Evolutionary conservation across 2,113 vertebrate genomes (phyloP), one percentile per base, ranked within the genome.

Genomic region (Rafetus swinhoei): DNA sequence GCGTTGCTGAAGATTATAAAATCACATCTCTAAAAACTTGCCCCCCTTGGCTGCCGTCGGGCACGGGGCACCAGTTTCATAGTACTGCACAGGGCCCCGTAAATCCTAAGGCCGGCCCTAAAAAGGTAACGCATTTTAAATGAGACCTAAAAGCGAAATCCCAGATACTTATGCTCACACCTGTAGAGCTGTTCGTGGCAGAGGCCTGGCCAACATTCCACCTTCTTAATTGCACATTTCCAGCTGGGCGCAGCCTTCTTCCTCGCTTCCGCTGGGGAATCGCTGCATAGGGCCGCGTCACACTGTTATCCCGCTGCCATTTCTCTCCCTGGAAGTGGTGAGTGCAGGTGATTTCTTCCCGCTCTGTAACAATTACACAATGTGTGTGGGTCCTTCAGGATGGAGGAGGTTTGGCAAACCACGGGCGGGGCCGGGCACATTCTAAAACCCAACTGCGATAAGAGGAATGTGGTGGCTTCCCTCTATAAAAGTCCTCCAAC

Each of bases 141-240:
- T 4, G 74, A 80, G 35, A 1, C 55, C 39, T 3, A 35, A 29
- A 65, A 2, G 53, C 60, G 2, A 14, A 1, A 87, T 13, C 19
- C 72, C 10, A 45, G 12, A 10, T 35, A 35, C 72, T 76, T 76
- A 6, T 79, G 6, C 54, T 32, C 16, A 27, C 19, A 6, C 6
- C 27, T 1, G 27, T 0, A 32, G 77, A 2, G 2, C 8, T 9
- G 62, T 24, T 24, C 52, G 25, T 1, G 53, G 54, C 27, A 3
- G 19, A 59, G 39, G 50, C 45, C 59, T 3, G 25, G 62, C 2
- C 27, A 7, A n/a, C 60, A 3, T 21, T 56, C 5, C 3, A 16
- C 0, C 0, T 18, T 50, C 29, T 84, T 0, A 0, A 13, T 27
- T 21, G 18, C 65, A 19, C 52, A 22, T 56, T 81, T n/a, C n/a